Base-by-base conservation (phyloP, 2,113 vertebrate genomes). In the Furnarius figulus region DNA sequence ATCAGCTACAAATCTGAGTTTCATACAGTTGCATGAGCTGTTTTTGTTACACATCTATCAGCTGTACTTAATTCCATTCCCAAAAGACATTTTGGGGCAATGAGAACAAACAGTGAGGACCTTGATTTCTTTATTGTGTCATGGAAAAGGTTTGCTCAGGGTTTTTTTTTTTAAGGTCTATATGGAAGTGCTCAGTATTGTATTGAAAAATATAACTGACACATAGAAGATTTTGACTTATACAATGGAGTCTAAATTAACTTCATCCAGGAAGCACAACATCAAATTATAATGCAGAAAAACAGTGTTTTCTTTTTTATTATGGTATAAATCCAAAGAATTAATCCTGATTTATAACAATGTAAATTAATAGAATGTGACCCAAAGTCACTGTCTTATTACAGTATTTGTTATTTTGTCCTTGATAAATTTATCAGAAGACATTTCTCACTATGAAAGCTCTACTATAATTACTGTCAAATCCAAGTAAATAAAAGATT, bases 401-500 rank as follows among this genome's bases (percentile, higher is more conserved):
- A 59, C 4, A 46, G 28, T 40, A 33, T 84, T 82, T 77, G 17
- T 50, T 85, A 39, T 86, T 84, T 90, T 89, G 31, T 72, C 61
- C 85, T 72, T 89, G 68, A 50, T 78, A 81, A 89, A 86, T 46
- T 27, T 52, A 61, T 72, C 56, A 81, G 30, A 80, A 84, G 47
- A 42, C 52, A 58, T 87, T 86, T 81, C 44, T 89, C 58, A 39
- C 61, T 50, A 2, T 70, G 87, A 91, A 91, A 94, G 44, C 39
- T 86, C 47, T 52, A 31, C 52, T 80, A 13, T 73, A 90, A 77
- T 94, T 93, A 95, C 28, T 62, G 53, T 89, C 81, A 90, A 74
- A 55, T 86, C 63, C 28, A 79, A 76, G 52, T 91, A 94, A 95
- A 95, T 82, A 94, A 53, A 84, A 90, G 6, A 83, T 70, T 93